Evolutionary conservation across 2,113 vertebrate genomes (phyloP).

Genomic region (Microcebus murinus): DNA sequence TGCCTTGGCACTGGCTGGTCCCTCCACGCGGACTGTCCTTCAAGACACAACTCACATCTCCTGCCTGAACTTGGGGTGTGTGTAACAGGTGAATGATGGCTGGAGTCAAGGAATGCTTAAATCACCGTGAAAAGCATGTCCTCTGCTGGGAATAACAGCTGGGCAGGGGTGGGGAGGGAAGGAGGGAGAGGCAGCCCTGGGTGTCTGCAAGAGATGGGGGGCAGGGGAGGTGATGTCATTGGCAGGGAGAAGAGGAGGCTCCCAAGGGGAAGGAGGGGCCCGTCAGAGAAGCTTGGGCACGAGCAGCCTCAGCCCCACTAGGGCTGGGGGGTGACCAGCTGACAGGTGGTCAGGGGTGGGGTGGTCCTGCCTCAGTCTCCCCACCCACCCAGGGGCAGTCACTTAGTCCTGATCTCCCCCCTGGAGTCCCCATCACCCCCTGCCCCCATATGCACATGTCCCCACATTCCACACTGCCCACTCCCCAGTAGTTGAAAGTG

Average conservation of each 20-base stretch:
- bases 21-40: not conserved
- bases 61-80: not conserved
- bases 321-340: not conserved
- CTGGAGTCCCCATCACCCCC: not conserved
- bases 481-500: not conserved
- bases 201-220: not conserved
- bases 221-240: not conserved
- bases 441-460: not conserved
- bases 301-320: not conserved
- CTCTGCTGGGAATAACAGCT: constrained; percentile 4
- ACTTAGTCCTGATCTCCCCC: not conserved
- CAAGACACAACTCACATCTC: not conserved
- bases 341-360: not conserved
- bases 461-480: not conserved
- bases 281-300: not conserved
- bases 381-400: not conserved
- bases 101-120: not conserved
- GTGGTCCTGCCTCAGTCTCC: not conserved
- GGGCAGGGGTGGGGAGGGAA: not conserved
- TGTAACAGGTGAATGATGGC: constrained; percentile 14
- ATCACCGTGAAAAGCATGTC: not conserved
- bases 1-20: accelerated
- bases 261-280: not conserved
- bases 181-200: not conserved
- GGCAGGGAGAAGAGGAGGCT: not conserved